Conservation (phyloP, 2,888 invertebrate species). For the Cheilosia soror region DNA sequence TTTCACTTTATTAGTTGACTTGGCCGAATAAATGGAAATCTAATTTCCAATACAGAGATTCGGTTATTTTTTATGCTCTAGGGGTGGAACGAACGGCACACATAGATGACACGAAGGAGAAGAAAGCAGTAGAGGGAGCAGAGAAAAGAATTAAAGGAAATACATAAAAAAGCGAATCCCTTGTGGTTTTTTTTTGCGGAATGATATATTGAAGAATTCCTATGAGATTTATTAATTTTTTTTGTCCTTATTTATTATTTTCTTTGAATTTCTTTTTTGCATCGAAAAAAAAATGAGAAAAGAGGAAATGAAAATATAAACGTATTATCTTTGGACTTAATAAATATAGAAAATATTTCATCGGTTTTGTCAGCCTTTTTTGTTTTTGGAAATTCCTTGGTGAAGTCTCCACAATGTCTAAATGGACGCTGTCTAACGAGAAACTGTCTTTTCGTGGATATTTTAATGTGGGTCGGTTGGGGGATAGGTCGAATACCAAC, state of each 20-base stretch:
- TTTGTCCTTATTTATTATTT: slow-evolving; percentile 32
- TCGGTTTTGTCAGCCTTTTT: no score
- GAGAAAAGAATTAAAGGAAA: slow-evolving; percentile 28
- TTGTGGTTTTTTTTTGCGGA: slow-evolving; percentile 39
- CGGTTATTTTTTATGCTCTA: slow-evolving; percentile 1
- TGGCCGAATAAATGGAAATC: slow-evolving; percentile 51
- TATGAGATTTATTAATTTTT: slow-evolving; percentile 55
- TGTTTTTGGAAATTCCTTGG: no score
- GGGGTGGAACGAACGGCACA: slow-evolving; percentile 9
- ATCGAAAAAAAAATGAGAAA: background rate
- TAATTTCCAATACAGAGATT: slow-evolving; percentile 49
- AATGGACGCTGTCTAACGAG: no score
- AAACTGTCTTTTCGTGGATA: no score
- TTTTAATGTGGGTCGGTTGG: no score
- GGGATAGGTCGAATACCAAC: no score
- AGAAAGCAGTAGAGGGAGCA: background rate
- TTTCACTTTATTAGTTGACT: slow-evolving; percentile 40
- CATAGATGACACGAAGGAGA: background rate
- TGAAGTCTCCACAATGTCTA: no score
- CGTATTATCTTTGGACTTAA: background rate
- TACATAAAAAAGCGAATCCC: slow-evolving; percentile 42
- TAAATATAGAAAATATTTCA: background rate
- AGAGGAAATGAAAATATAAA: slow-evolving; percentile 12
- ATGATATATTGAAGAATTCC: slow-evolving; percentile 52
- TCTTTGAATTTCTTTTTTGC: slow-evolving; percentile 11